phyloP scores from a whole-genome alignment of 1,140 invertebrate species.

The Choristoneura fumiferana region DNA sequence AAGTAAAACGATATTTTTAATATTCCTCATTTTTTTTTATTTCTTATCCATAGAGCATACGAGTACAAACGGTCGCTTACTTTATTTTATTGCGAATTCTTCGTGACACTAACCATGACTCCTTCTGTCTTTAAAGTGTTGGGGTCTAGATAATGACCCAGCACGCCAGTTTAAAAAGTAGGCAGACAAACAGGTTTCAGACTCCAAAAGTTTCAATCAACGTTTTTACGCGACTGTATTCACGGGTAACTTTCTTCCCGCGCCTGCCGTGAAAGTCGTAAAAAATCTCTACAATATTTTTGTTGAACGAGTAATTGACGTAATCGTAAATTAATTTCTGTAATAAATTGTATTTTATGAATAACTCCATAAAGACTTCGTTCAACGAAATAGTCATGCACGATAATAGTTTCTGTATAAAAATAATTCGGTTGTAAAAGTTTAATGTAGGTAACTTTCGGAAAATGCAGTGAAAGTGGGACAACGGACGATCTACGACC shows the following conservation, averaged over 20 bases:
- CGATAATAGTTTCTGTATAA: slow-evolving; percentile 5
- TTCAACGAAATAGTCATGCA: background rate
- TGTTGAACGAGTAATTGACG: background rate
- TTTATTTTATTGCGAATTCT: too few relatives aligned
- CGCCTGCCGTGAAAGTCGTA: slow-evolving; percentile 14
- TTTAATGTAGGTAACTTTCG: slow-evolving; percentile 3
- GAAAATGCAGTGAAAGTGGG: slow-evolving; percentile 52
- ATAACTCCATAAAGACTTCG: slow-evolving; percentile 12
- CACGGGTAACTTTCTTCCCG: background rate
- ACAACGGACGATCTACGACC: slow-evolving; percentile 30
- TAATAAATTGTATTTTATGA: slow-evolving; percentile 2
- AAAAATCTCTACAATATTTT: slow-evolving; percentile 13
- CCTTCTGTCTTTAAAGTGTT: background rate
- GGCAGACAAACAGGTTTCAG: slow-evolving; percentile 4
- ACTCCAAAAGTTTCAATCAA: slow-evolving; percentile 1
- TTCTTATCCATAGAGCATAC: too few relatives aligned
- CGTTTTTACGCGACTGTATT: background rate
- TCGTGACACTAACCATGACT: too few relatives aligned
- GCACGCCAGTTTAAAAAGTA: background rate
- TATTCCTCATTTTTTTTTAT: background rate
- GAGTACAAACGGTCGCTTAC: too few relatives aligned
- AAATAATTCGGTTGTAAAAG: slow-evolving; percentile 13
- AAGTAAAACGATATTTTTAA: slow-evolving; percentile 25
- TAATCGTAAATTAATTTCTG: slow-evolving; percentile 7
- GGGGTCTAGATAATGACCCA: slow-evolving; percentile 1